Evolutionary conservation across 2,113 vertebrate genomes (phyloP), one percentile per base, ranked within the genome.

Genomic region (Gasterosteus aculeatus): DNA sequence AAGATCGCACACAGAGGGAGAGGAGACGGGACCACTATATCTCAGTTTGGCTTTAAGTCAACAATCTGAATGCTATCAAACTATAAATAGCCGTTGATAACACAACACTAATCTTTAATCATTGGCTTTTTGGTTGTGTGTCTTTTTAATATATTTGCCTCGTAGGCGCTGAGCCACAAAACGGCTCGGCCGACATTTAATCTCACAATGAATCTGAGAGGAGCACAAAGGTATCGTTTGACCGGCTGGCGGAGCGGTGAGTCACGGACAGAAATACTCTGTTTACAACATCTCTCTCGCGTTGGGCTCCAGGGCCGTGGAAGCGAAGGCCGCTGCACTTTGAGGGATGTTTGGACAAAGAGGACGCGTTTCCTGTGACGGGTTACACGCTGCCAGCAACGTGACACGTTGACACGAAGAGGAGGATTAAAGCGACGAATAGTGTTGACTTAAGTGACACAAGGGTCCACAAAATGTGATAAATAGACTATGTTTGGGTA

Each of bases 251-350:
- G 72, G 78, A 7, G 38, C 12, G 63, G 41, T 84, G 88, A 91
- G 80, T 88, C 87, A 87, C 78, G 18, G 85, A 78, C 81, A 69
- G 58, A 87, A 89, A 88, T 84, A 91, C 69, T 80, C 56, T 82
- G 87, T 89, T 81, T 82, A 85, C 90, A 84, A 81, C 82, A 75
- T 85, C 83, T 85, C 81, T 80, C 72, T 72, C 5, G 61, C 63
- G 58, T 18, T 12, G 10, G 44, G 58, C 69, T 84, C 76, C 65
- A 71, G 68, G 38, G 44, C 69, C 29, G 64, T 46, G 58, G 79
- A 81, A 61, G 66, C 77, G 22, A 70, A 60, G 44, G 67, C 47
- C 77, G 73, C 61, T 83, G 79, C 19, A 19, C 78, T 85, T 46
- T 71, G 72, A 86, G 79, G 22, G 75, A 88, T 83, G 83, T 90